A percentile compares a stretch with the other conserved stretches of the same genome.
phyloP scores from a whole-genome alignment of 2,888 invertebrate genomes.

The Nomada lathburiana region DNA sequence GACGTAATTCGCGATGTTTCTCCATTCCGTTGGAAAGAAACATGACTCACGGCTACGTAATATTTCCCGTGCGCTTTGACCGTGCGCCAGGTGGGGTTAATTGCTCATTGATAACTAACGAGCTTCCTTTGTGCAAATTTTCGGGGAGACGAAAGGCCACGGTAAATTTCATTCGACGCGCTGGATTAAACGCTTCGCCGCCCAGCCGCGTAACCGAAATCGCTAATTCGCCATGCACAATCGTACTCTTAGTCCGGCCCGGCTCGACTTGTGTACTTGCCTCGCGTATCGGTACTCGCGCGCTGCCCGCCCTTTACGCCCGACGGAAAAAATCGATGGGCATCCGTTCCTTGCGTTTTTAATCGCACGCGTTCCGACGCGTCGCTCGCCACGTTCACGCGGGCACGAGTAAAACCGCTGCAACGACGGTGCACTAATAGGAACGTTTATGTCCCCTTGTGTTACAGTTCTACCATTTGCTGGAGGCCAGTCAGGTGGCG shows the following conservation, averaged over 20 bases:
- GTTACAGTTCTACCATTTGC: constrained; percentile 91
- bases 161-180: constrained; percentile 64
- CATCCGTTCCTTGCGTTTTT: neutral
- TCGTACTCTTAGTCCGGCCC: constrained; percentile 44
- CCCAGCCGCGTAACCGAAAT: constrained; percentile 29
- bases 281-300: constrained; percentile 13
- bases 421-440: neutral
- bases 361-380: no score
- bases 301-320: neutral
- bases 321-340: constrained; percentile 41
- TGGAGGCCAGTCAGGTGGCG: constrained; percentile 90
- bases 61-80: constrained; percentile 44
- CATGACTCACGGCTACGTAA: constrained; percentile 39
- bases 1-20: constrained; percentile 22
- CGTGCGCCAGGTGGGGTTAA: constrained; percentile 66
- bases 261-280: constrained; percentile 34
- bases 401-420: no score
- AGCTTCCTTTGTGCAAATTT: constrained; percentile 67
- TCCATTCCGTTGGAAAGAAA: constrained; percentile 16
- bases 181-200: constrained; percentile 62
- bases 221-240: constrained; percentile 52
- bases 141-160: constrained; percentile 54
- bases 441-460: constrained; percentile 64
- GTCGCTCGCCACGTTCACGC: no score
- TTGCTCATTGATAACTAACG: constrained; percentile 77